Evolutionary conservation across 2,888 invertebrate genomes (phyloP).

Genomic region (Tetragnatha montana): DNA sequence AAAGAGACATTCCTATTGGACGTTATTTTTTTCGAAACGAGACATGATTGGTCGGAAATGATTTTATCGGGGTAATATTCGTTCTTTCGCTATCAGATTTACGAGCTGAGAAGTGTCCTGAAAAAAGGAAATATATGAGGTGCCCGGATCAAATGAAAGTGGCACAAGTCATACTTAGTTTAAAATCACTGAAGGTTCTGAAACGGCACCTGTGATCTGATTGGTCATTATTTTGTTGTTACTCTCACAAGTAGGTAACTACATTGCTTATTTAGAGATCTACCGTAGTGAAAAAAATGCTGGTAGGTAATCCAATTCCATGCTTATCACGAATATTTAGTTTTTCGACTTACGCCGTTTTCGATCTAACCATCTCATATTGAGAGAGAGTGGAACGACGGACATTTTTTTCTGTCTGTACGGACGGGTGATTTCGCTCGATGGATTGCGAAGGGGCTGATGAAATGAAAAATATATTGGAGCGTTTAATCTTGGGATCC

Average conservation of each 20-base stretch:
- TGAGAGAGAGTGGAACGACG: too few species aligned
- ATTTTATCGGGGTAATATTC: slow-evolving; percentile 50
- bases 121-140: slow-evolving; percentile 2
- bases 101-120: slow-evolving; percentile 50
- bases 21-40: slow-evolving; percentile 38
- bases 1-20: neutral
- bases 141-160: neutral
- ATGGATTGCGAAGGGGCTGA: slow-evolving; percentile 9
- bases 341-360: too few species aligned
- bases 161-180: too few species aligned
- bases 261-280: too few species aligned
- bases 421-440: slow-evolving; percentile 26
- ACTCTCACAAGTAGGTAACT: too few species aligned
- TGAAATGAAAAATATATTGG: neutral
- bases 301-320: too few species aligned
- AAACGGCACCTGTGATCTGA: too few species aligned
- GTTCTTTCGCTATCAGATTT: slow-evolving; percentile 53
- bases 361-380: too few species aligned
- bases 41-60: slow-evolving; percentile 43
- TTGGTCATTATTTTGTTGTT: too few species aligned
- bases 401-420: neutral
- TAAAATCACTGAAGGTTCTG: too few species aligned
- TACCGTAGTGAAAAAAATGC: too few species aligned
- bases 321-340: too few species aligned
- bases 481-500: neutral